Base-by-base conservation (phyloP, 2,113 vertebrate genomes). In the Tichodroma muraria region DNA sequence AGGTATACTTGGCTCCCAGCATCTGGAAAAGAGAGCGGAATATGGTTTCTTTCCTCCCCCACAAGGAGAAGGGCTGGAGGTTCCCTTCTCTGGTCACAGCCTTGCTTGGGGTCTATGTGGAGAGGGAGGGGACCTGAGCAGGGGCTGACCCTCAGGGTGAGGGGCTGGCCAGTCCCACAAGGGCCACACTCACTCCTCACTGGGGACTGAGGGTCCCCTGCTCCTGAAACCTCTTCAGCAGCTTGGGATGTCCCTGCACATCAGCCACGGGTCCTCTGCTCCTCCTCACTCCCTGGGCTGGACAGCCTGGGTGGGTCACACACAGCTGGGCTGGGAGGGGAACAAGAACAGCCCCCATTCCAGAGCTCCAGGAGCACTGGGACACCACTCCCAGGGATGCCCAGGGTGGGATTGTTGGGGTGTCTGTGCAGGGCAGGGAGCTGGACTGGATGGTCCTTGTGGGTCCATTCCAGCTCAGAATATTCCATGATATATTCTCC, bases 1-100 rank as follows among this genome's bases (percentile, higher is more conserved):
- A 95, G 59, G 77, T 69, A 89, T 87, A 70, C 79, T 89, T 95
- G 92, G 79, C 79, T 93, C 65, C 66, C 83, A 75, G 89, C 83
- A 94, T 73, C 89, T 96, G 89, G 92, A 94, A 86, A 56, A 89
- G 35, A 80, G 14, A 75, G 18, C 25, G 10, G 77, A 96, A 53
- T 79, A 30, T 31, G 50, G 49, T 38, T 37, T 60, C 61, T 44
- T 89, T 71, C 88, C n/a, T 27, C 77, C 76, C 61, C 65, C 86
- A 71, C 64, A 73, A 66, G 54, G 21, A 84, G 33, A 42, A 71
- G 68, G 44, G 38, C 38, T 70, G 45, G 35, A 92, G 37, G 23
- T 47, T 91, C 37, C 44, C 40, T 47, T 28, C 25, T 20, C 25
- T 72, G 40, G 24, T 37, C 84, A 68, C 30, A 20, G 47, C 37